A percentile compares a stretch with the other conserved stretches of the same genome.
phyloP scores from a whole-genome alignment of 2,113 vertebrate genomes.

The Nothocercus nigrocapillus region DNA sequence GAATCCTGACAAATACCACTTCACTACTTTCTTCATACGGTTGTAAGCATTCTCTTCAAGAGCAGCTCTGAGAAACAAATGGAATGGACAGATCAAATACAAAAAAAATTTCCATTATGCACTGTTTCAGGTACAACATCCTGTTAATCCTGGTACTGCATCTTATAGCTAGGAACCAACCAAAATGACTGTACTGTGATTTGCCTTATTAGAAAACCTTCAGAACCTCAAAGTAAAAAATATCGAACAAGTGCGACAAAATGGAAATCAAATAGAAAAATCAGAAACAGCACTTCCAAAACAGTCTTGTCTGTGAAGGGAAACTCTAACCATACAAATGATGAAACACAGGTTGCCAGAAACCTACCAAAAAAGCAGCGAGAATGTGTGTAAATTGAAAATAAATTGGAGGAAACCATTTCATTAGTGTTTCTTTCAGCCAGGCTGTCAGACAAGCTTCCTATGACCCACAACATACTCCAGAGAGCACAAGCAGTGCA shows the following conservation, averaged over 20 bases:
- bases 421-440: neutral
- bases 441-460: neutral
- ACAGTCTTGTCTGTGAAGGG: neutral
- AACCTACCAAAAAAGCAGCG: neutral
- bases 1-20: slow-evolving; percentile 99
- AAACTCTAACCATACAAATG: neutral
- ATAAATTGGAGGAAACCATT: neutral
- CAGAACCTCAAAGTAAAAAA: neutral
- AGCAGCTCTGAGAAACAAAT: slow-evolving; percentile 84
- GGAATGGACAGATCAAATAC: neutral
- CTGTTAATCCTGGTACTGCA: neutral
- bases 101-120: neutral
- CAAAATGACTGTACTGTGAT: neutral
- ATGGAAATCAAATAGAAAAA: neutral
- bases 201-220: neutral
- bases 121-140: neutral
- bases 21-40: slow-evolving; percentile 97
- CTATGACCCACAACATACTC: neutral
- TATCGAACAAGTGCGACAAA: neutral
- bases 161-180: neutral
- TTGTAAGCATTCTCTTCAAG: slow-evolving; percentile 96
- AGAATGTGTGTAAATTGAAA: neutral
- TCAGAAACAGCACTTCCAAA: neutral
- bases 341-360: neutral
- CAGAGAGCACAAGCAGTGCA: neutral